Base-by-base conservation (phyloP, 2,113 vertebrate species). In the Dicentrarchus labrax region DNA sequence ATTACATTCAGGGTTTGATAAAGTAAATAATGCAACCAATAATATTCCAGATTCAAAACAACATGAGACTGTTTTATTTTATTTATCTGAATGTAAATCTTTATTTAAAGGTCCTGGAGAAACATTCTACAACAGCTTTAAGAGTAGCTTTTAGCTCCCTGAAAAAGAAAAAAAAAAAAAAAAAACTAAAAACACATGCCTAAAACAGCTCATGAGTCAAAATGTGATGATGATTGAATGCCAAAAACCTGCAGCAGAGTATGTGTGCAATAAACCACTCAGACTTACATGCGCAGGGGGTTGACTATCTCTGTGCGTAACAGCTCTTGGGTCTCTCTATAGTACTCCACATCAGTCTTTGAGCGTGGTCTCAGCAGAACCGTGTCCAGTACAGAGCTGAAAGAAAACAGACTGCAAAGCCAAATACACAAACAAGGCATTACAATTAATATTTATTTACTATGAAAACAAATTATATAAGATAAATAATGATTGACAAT, bases 271-370 rank as follows among this genome's bases (percentile, higher is more conserved):
- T 41, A 4, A 68, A 72, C 0, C 24, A 21, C n/a, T 36, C 17
- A 1, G 57, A 95, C 98, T 96, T 94, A 99, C 98, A 99, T 99
- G 94, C 98, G 96, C 86, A 99, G 94, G 62, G 98, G 98, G 93
- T 99, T 99, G 80, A 99, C 98, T 61, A 99, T 99, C 90, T 99
- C 98, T 48, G 98, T 99, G 85, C 98, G 95, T 39, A 99, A 88
- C 19, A 99, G 95, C 85, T 98, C 98, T 90, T 99, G 98, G 6
- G 98, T 99, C 93, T 99, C 98, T 77, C 97, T 97, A 5, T 99
- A 99, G 92, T 97, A 99, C 87, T 99, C 98, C 21, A 99, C 97
- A 4, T 99, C 98, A 2, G 96, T 98, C 89, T 98, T 98, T 90
- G 97, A 97, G 90, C 97, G 97, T 43, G 98, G 98, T 93, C 98